phyloP scores from a whole-genome alignment of 1,140 invertebrate genomes.

The Sipha flava region DNA sequence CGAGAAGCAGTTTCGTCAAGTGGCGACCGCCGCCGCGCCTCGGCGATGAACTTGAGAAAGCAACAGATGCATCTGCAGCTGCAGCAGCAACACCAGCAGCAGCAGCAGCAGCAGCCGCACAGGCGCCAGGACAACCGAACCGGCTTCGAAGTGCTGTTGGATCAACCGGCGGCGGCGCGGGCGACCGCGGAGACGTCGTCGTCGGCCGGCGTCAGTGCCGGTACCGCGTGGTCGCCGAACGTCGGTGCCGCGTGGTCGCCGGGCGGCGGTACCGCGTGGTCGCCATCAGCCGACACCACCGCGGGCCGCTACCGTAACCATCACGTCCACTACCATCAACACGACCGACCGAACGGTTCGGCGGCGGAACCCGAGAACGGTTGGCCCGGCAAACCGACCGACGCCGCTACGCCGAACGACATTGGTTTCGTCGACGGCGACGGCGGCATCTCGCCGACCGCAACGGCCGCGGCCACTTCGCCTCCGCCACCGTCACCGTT shows the following conservation, averaged over 20 bases:
- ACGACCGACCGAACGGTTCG: neutral
- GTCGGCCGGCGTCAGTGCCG: neutral
- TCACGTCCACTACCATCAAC: no score
- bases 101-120: neutral
- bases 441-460: neutral
- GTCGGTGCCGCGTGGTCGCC: neutral
- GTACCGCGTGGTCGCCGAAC: neutral
- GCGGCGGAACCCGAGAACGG: neutral
- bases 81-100: neutral
- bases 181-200: no score
- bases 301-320: neutral
- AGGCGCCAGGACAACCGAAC: no score
- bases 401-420: neutral
- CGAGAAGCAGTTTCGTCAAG: no score
- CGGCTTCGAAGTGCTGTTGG: neutral
- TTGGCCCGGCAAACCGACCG: neutral
- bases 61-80: constrained; percentile 13
- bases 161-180: neutral
- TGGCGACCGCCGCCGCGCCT: neutral
- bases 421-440: neutral
- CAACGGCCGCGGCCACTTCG: neutral
- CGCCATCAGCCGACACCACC: neutral
- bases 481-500: neutral
- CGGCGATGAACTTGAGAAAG: neutral
- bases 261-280: neutral